phyloP scores from a whole-genome alignment of 2,797 vertebrate genomes.

The Sternarchorhynchus goeldii region DNA sequence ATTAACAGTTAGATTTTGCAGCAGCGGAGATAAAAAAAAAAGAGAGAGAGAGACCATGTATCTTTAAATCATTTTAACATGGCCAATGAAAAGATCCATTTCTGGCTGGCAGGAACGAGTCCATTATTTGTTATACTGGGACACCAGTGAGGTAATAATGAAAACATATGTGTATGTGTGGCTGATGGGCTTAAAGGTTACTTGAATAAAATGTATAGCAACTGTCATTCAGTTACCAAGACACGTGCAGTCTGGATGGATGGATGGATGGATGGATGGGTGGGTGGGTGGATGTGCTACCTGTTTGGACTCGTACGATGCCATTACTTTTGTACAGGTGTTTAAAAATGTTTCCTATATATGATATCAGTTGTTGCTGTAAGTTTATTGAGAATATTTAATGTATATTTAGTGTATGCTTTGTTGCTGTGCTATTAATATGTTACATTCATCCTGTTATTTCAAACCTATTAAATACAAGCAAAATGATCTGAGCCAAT shows the following conservation, averaged over 20 bases:
- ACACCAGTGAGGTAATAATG: too few species aligned
- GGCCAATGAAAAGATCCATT: too few species aligned
- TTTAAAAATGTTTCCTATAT: too few species aligned
- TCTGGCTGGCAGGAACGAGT: too few species aligned
- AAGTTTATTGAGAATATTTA: neutral
- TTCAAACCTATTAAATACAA: slow-evolving; percentile 25
- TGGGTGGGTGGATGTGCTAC: neutral
- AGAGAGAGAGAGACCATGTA: neutral
- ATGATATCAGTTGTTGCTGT: neutral
- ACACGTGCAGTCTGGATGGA: neutral
- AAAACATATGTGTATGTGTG: too few species aligned
- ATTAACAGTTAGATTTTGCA: neutral
- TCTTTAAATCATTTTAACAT: too few species aligned
- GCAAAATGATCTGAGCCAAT: slow-evolving; percentile 6
- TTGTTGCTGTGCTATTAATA: neutral
- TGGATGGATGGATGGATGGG: neutral
- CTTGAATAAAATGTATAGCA: too few species aligned
- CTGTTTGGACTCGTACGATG: too few species aligned
- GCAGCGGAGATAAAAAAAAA: neutral
- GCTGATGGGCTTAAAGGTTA: too few species aligned
- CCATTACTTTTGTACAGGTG: too few species aligned
- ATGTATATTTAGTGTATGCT: slow-evolving; percentile 1
- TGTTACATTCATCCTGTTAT: neutral
- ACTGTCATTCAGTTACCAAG: too few species aligned
- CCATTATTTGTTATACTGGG: too few species aligned